Base-by-base conservation (phyloP, 2,888 invertebrate genomes). In the Troglohyphantes excavatus region DNA sequence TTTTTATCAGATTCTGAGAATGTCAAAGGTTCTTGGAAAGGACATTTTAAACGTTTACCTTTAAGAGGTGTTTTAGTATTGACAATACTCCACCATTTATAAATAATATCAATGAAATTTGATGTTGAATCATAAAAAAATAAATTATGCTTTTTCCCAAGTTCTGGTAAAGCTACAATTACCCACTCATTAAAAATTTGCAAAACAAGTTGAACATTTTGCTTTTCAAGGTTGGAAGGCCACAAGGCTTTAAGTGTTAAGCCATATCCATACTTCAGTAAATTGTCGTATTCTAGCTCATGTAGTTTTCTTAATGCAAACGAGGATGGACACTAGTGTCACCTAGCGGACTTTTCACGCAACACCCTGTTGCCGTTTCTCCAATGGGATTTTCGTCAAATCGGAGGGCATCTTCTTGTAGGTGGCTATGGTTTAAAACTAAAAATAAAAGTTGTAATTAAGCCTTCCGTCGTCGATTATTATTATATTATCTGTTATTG, bases 171-270 rank as follows among this genome's bases (percentile, higher is more conserved):
- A 19, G 21, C 19, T 72, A 9, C 19, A 43, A 72, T 21, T 6
- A 39, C 43, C n/a, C 11, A 11, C 0, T 63, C 13, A 59, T 75
- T 75, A 75, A 75, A 53, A 17, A 75, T 26, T 13, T 75, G 46
- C 7, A 59, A 11, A n/a, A 33, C 76, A 33, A 76, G 33, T 9
- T 76, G 0, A 0, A 76, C 76, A 26, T 76, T 76, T 63, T 61
- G 63, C 33, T 23, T 11, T 63, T 76, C 76, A n/a, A 76, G 2
- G 9, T 11, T 59, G 7, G 27, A 61, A 19, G 76, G 63, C 17
- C 17, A 33, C 3, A 61, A 21, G 17, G 61, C 61, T 29, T 76
- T 61, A 7, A 27, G 19, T 5, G 76, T 17, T 2, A 59, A 6
- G 23, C 59, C 27, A 2, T 75, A 59, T 2, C 11, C 53, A 75